phyloP scores from a whole-genome alignment of 2,113 vertebrate genomes.

The Theropithecus gelada region DNA sequence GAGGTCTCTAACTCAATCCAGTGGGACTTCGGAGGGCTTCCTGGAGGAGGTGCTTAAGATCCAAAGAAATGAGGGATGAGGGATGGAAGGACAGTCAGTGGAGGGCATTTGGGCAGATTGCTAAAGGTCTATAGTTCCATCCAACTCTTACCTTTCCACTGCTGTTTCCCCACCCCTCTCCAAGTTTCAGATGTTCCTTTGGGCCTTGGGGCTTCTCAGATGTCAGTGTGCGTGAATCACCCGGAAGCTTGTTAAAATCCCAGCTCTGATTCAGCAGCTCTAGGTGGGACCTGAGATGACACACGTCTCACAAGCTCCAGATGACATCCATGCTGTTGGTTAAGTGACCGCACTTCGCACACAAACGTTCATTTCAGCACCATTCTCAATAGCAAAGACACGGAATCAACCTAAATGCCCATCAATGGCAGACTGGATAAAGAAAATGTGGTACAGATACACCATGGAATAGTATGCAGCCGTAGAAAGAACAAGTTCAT shows the following conservation, averaged over 20 bases:
- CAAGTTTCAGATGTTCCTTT: not conserved
- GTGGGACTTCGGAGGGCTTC: not conserved
- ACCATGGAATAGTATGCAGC: too few species aligned
- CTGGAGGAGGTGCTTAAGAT: not conserved
- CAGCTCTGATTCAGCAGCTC: not conserved
- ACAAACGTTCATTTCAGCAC: too few species aligned
- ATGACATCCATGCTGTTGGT: rapidly evolving
- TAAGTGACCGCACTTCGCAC: not conserved
- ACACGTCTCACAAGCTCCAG: not conserved
- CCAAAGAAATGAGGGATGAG: not conserved
- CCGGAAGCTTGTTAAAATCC: not conserved
- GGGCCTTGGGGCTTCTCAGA: not conserved
- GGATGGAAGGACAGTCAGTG: not conserved
- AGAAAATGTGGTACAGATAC: too few species aligned
- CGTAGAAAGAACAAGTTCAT: too few species aligned
- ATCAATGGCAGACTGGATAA: too few species aligned
- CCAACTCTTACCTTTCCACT: not conserved
- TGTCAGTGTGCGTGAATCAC: not conserved
- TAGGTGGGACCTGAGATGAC: not conserved
- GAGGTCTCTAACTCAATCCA: not conserved
- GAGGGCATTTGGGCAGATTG: not conserved
- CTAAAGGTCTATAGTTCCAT: not conserved
- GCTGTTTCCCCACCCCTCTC: not conserved
- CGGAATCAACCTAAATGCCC: too few species aligned
- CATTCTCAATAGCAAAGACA: too few species aligned